Percentiles rank a stretch among this genome's conserved stretches.
These are phyloP conservation scores for Engraulis encrasicolus DNA, from an alignment of 2,113 vertebrate species.

Conservation along the genomic window DNA sequence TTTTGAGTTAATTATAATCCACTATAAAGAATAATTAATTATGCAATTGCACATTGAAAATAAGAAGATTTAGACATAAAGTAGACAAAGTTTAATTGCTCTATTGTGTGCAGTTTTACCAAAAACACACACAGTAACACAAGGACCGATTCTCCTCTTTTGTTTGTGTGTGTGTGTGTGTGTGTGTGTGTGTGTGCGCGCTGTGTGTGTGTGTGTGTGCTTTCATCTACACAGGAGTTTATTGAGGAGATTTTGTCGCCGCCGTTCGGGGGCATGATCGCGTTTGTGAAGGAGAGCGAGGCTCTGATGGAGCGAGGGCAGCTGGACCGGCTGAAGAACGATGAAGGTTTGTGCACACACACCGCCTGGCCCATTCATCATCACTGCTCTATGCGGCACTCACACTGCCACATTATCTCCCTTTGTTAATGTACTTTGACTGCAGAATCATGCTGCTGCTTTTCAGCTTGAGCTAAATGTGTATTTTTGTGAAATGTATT, in stretches of 20 bases:
- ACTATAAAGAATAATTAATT: no score
- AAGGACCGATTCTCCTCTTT: no score
- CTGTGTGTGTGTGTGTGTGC: neutral
- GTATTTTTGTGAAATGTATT: no score
- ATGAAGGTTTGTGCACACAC: conserved; percentile 80
- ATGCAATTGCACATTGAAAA: neutral
- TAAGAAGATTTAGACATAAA: neutral
- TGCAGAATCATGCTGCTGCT: neutral
- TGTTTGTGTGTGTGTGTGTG: neutral
- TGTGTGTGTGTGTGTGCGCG: conserved; percentile 2
- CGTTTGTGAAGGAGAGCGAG: conserved; percentile 92
- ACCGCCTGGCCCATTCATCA: neutral
- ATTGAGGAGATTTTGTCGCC: conserved; percentile 89
- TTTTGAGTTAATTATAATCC: no score
- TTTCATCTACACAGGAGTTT: conserved; percentile 78
- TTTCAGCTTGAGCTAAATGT: neutral
- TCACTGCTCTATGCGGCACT: neutral
- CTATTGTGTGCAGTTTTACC: no score
- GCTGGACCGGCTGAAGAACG: conserved; percentile 84
- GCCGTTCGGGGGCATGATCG: conserved; percentile 89
- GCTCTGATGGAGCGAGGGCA: conserved; percentile 86
- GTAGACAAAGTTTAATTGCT: no score
- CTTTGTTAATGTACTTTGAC: neutral
- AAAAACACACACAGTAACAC: no score
- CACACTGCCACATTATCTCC: neutral